Percentiles rank a stretch among this genome's conserved stretches.
Evolutionary conservation across 2,888 invertebrate genomes (phyloP).

Genomic region (Steromphala cineraria): DNA sequence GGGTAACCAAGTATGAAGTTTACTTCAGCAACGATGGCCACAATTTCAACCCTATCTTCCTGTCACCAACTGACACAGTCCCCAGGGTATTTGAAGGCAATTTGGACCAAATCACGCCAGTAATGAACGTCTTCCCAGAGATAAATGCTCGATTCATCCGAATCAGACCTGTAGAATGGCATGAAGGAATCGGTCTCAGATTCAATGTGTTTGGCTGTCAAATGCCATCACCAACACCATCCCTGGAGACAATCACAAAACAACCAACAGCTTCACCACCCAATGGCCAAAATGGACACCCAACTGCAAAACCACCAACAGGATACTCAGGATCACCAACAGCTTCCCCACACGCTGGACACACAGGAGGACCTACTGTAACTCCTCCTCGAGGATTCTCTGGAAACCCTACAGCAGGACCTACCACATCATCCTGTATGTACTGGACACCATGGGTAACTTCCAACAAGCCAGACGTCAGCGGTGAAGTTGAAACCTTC

Average conservation of each 20-base stretch:
- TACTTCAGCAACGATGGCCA: slow-evolving; percentile 51
- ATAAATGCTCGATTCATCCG: slow-evolving; percentile 50
- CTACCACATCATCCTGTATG: slow-evolving; percentile 42
- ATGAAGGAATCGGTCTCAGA: slow-evolving; percentile 53
- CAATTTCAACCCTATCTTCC: slow-evolving; percentile 43
- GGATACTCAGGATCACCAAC: slow-evolving; percentile 27
- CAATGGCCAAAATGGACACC: slow-evolving; percentile 26
- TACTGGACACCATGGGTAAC: slow-evolving; percentile 68
- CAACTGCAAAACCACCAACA: slow-evolving; percentile 36
- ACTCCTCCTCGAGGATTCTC: background rate
- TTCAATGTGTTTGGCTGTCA: slow-evolving; percentile 62
- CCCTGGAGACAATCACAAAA: background rate
- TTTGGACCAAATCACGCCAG: slow-evolving; percentile 48
- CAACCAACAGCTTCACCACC: slow-evolving; percentile 25
- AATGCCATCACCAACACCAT: slow-evolving; percentile 48
- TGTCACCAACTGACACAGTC: slow-evolving; percentile 34
- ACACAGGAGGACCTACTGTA: slow-evolving; percentile 34
- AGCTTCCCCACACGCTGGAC: slow-evolving; percentile 29
- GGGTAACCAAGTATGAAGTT: slow-evolving; percentile 46
- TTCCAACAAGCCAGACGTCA: slow-evolving; percentile 46
- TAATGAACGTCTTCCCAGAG: slow-evolving; percentile 46
- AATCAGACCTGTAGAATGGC: slow-evolving; percentile 57
- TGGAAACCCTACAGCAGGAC: background rate
- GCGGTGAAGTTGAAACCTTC: slow-evolving; percentile 53
- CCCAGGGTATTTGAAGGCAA: slow-evolving; percentile 52